Conservation (phyloP, 2,888 invertebrate genomes). For the Drepana falcataria region DNA sequence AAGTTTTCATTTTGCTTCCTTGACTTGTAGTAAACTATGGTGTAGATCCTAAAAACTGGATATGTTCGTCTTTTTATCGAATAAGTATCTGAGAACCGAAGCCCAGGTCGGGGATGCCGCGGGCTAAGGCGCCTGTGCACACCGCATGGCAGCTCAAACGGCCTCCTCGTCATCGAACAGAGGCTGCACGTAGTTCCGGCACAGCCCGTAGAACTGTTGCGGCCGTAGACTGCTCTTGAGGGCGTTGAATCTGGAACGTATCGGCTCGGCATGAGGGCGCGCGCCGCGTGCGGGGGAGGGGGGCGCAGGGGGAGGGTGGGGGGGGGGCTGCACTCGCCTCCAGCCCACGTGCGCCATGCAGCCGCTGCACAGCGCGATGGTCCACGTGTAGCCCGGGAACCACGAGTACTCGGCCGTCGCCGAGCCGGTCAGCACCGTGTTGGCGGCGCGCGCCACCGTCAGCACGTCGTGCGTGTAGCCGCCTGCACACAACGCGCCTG, state of each 20-base stretch:
- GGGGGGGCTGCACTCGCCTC: slow-evolving; percentile 22
- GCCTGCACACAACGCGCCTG: slow-evolving; percentile 30
- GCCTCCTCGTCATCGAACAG: no score
- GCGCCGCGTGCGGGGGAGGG: no score
- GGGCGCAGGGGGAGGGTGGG: background rate
- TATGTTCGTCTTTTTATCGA: no score
- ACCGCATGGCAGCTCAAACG: no score
- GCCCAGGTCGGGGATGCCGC: no score
- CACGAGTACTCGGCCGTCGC: slow-evolving; percentile 61
- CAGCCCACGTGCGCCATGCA: slow-evolving; percentile 64
- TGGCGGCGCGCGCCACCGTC: slow-evolving; percentile 45
- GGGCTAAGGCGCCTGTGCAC: no score
- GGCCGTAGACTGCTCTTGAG: slow-evolving; percentile 48
- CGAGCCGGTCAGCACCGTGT: slow-evolving; percentile 38
- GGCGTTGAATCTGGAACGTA: slow-evolving; percentile 53
- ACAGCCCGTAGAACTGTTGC: slow-evolving; percentile 60
- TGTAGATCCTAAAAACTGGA: no score
- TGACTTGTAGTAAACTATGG: no score
- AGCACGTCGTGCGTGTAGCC: slow-evolving; percentile 71
- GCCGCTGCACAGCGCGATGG: slow-evolving; percentile 44
- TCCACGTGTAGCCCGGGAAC: slow-evolving; percentile 75
- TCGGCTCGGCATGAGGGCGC: background rate
- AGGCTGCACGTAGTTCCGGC: slow-evolving; percentile 61
- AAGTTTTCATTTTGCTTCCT: no score
- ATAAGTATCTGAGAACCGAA: no score